Base-by-base conservation (phyloP, 2,888 invertebrate species). In the Odontothrips loti region DNA sequence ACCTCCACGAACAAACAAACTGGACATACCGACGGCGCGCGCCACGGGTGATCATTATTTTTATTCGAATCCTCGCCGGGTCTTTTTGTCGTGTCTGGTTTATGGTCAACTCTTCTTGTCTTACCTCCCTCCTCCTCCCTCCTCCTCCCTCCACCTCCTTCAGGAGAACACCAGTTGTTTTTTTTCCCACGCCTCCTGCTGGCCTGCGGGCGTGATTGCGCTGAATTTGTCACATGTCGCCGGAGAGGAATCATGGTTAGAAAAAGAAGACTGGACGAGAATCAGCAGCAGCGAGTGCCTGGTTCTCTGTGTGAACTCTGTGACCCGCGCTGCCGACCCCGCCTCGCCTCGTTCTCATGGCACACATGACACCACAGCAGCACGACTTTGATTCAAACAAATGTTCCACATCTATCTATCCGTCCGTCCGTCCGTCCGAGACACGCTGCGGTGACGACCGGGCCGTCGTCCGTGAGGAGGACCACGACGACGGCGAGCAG, bases 401-500 rank as follows among this genome's bases (percentile, higher is more conserved):
- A 68, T 68, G 68, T 23, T 20, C 68, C 68, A 68, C 68, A 68
- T 68, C 68, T 23, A 68, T 68, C 68, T 23, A 68, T 68, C 68
- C 68, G 51, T 20, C 68, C 68, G 68, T 23, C 68, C 20, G 51
- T 17, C 51, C 15, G 51, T 12, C 48, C 48, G 48, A 15, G 48
- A 48, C 48, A 15, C 51, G 51, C n/a, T n/a, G n/a, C 51, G 51
- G 51, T 51, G 51, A 51, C 51, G 51, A 48, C 48, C 10, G 51
- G 51, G 51, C 51, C 1, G 51, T n/a, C n/a, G n/a, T 51, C 51
- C n/a, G 68, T 11, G n/a, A 11, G 8, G 23, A 9, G 68, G 68
- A n/a, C 23, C 51, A 9, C 11, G 68, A 20, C 10, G 68, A 68
- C 68, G 11, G 68, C n/a, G 51, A 51, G 51, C 51, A 15, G 68